Conservation (phyloP, 2,888 invertebrate genomes). For the Heteromurus nitidus region DNA sequence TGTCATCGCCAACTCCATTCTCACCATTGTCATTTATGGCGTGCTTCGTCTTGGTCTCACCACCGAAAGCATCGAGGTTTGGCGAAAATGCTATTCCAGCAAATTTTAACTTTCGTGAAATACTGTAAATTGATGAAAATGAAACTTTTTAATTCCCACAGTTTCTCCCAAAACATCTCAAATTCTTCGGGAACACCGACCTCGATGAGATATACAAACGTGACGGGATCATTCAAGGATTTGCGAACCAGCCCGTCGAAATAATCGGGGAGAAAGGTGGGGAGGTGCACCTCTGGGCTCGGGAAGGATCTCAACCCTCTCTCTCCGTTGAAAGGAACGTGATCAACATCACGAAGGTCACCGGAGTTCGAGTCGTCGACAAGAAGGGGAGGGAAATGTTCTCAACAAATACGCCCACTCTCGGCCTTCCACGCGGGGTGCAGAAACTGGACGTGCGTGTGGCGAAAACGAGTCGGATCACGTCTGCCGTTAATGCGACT, state of each 20-base stretch:
- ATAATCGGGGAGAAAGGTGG: constrained; percentile 77
- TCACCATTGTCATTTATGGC: constrained; percentile 87
- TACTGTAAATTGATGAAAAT: too few species aligned
- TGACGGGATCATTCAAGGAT: constrained; percentile 82
- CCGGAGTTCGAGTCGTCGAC: constrained; percentile 83
- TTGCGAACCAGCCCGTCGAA: constrained; percentile 78
- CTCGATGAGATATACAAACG: constrained; percentile 85
- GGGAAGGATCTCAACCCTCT: constrained; percentile 73
- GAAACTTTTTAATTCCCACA: constrained; percentile 76
- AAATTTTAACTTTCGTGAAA: too few species aligned
- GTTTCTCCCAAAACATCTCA: constrained; percentile 83
- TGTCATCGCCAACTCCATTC: constrained; percentile 84
- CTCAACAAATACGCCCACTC: constrained; percentile 84
- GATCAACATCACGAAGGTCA: constrained; percentile 82
- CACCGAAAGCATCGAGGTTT: constrained; percentile 89
- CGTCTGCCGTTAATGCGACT: constrained; percentile 83
- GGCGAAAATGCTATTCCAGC: too few species aligned
- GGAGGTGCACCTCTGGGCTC: constrained; percentile 74
- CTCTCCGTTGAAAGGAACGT: constrained; percentile 81
- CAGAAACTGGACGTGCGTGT: constrained; percentile 75
- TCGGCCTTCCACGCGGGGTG: constrained; percentile 82
- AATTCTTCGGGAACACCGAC: constrained; percentile 86
- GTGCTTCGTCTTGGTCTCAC: constrained; percentile 86
- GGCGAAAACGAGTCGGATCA: constrained; percentile 83
- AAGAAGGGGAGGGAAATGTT: constrained; percentile 83